Evolutionary conservation across 2,113 vertebrate species (phyloP), one percentile per base, ranked within the genome.

Genomic region (Procapra przewalskii): DNA sequence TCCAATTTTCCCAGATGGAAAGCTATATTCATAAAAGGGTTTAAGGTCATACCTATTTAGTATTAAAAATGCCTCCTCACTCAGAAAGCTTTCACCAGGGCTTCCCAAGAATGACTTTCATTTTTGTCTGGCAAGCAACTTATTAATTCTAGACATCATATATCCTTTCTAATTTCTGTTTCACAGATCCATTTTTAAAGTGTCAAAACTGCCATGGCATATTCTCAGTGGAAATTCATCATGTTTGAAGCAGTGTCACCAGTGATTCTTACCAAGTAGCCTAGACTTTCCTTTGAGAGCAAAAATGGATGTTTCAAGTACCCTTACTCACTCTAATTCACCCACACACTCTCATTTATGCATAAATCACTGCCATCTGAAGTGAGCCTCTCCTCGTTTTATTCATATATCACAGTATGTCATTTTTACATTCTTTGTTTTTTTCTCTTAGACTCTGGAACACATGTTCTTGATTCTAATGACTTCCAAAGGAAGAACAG

Each of bases 161-260:
- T 82, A 45, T 2, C 81, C 48, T 80, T 93, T 97, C 92, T 94
- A 77, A 94, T 95, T 98, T 98, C 62, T 83, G 94, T 95, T 94
- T 95, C 55, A 87, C 43, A 95, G n/a, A 64, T 89, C 36, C 16
- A 52, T 93, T 97, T 97, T 97, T 94, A 84, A 97, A 91, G 54
- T 93, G 60, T 95, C 91, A 94, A 97, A 95, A n/a, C 67, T 94
- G 50, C 45, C 62, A n/a, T 95, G 82, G 21, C 40, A 75, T 83
- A 94, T 95, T 94, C 57, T 96, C 67, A 85, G 45, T 89, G 55
- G 79, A 95, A 96, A 97, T 96, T 89, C 45, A 85, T 91, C 52
- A 95, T 91, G 50, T 97, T 90, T 93, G 82, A 94, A 81, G 57
- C 84, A 92, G 2, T 95, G 50, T 91, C 45, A 93, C 60, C 52